Percentiles rank a stretch among this genome's conserved stretches.
Evolutionary conservation across 1,140 invertebrate genomes (phyloP).

Genomic region (Hycleus phaleratus): DNA sequence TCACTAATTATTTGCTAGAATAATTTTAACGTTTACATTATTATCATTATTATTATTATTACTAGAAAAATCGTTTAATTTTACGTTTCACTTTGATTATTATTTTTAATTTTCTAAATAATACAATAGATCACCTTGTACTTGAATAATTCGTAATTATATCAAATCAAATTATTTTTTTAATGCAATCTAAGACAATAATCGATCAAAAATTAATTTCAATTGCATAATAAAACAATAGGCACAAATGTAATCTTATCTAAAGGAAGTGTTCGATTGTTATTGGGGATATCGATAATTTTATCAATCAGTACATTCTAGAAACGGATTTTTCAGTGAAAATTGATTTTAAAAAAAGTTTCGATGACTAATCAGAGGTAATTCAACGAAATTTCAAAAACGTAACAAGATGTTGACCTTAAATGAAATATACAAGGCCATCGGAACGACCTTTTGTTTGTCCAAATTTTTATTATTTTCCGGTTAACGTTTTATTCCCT

Average conservation of each 20-base stretch:
- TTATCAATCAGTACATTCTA: not conserved
- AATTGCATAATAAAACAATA: conserved; percentile 13
- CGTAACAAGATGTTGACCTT: conserved; percentile 18
- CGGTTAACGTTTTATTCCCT: conserved; percentile 16
- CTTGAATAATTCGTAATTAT: too few relatives aligned
- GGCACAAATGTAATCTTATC: conserved; percentile 4
- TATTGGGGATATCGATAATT: too few relatives aligned
- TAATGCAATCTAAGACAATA: too few relatives aligned
- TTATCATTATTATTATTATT: not conserved
- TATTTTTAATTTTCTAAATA: too few relatives aligned
- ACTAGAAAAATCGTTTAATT: too few relatives aligned
- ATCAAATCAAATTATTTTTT: too few relatives aligned
- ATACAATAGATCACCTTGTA: too few relatives aligned
- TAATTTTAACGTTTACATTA: conserved; percentile 13
- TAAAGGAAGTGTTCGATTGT: conserved; percentile 4
- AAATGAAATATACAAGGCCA: conserved; percentile 17
- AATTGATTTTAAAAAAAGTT: not conserved
- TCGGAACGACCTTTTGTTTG: conserved; percentile 18
- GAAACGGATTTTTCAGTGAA: not conserved
- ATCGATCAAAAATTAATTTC: not conserved
- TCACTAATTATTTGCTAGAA: conserved; percentile 16
- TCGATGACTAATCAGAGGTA: conserved; percentile 4
- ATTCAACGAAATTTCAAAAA: not conserved
- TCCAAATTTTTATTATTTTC: conserved; percentile 7
- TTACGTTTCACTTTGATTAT: too few relatives aligned